These are phyloP conservation scores for Yasuhikotakia modesta DNA, from an alignment of 2,797 vertebrate species.

Conservation along the genomic window DNA sequence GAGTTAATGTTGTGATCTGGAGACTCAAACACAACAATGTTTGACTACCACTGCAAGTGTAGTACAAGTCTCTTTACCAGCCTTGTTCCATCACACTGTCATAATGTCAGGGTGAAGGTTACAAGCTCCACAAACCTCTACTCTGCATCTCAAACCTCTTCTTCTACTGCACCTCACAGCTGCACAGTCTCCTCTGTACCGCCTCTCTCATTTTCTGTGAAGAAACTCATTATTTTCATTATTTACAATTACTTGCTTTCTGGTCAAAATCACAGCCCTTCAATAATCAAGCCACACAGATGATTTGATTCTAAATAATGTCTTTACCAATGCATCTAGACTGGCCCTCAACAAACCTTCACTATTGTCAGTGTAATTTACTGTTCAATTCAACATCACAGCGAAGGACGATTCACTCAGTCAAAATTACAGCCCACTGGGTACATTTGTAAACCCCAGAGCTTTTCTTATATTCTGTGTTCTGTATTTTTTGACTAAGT, in stretches of 20 bases:
- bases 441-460: neutral
- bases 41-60: too few relatives aligned
- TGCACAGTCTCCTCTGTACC: slow-evolving; percentile 9
- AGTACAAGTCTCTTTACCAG: too few relatives aligned
- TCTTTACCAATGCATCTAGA: neutral
- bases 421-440: neutral
- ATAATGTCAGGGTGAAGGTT: neutral
- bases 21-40: neutral
- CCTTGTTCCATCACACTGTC: neutral
- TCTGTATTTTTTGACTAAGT: neutral
- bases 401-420: neutral
- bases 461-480: slow-evolving; percentile 1
- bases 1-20: neutral
- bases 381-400: neutral
- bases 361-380: slow-evolving; percentile 7
- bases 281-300: slow-evolving; percentile 25
- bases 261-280: slow-evolving; percentile 38
- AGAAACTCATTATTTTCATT: slow-evolving; percentile 50
- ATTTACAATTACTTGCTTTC: slow-evolving; percentile 53
- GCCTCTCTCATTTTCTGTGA: slow-evolving; percentile 63
- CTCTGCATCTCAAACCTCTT: neutral
- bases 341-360: neutral
- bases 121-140: neutral
- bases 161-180: neutral
- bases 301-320: slow-evolving; percentile 36